Base-by-base conservation (phyloP, 2,797 vertebrate species). In the Synanceia verrucosa region DNA sequence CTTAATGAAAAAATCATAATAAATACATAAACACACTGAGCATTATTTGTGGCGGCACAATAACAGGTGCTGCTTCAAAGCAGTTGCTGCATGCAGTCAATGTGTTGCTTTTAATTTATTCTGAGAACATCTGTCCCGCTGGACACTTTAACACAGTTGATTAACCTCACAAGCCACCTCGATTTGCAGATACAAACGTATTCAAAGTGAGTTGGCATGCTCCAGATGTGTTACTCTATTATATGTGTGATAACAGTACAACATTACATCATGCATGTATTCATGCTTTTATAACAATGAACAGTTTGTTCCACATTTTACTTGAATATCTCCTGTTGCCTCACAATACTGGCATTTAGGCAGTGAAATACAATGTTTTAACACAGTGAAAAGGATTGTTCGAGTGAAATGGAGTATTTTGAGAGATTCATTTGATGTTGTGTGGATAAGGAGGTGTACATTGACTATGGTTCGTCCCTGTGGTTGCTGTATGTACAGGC, bases 61-160 rank as follows among this genome's bases (percentile, higher is more conserved):
- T 79, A 81, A 82, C 86, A 87, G 86, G 72, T 83, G 85, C 73
- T 58, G 65, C 72, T 80, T 86, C 51, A 73, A 82, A 87, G 65
- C 72, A 64, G 63, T 69, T 53, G 62, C 33, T 71, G 41, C 70
- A 66, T 56, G 73, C 46, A 77, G 57, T 84, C 86, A 81, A 64
- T n/a, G 82, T 83, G 69, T 78, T 78, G 58, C 67, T 75, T 70
- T 79, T 41, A 50, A 33, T 82, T 79, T 62, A 58, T 65, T 88
- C 50, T 26, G 69, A 63, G 65, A 88, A 83, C 88, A 87, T 79
- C 82, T 88, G 78, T 44, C 39, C 19, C 51, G 34, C 44, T 77
- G 66, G 69, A 71, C 65, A 70, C 63, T 63, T 79, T 43, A 70
- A 28, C 53, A 70, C 47, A 33, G 56, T 21, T 71, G 41, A 78